These are phyloP conservation scores for Trichogramma pretiosum DNA, from an alignment of 1,140 invertebrate species.

Conservation along the genomic window DNA sequence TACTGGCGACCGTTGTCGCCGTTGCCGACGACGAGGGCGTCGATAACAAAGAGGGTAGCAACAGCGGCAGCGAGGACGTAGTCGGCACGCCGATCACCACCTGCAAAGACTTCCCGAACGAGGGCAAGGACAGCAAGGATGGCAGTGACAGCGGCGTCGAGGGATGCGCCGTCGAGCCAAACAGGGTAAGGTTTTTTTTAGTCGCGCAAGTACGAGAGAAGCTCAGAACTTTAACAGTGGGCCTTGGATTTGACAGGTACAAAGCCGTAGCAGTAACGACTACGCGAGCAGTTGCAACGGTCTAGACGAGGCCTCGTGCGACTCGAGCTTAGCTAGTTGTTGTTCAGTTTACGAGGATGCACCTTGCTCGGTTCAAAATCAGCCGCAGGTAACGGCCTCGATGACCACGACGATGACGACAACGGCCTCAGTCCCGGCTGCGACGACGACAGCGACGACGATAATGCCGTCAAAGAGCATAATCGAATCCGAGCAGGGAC, in stretches of 20 bases:
- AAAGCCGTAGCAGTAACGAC: conserved; percentile 50
- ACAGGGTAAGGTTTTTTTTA: conserved; percentile 35
- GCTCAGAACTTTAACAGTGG: no score
- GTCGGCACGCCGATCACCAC: not conserved
- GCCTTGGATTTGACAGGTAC: conserved; percentile 9
- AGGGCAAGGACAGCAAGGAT: conserved; percentile 46
- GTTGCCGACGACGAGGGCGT: not conserved
- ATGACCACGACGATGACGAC: no score
- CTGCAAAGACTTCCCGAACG: conserved; percentile 30
- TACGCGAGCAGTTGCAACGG: conserved; percentile 57
- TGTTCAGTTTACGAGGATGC: conserved; percentile 61
- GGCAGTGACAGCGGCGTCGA: conserved; percentile 74
- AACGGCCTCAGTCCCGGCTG: no score
- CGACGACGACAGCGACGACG: no score
- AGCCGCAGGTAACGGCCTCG: no score
- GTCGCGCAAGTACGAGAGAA: no score
- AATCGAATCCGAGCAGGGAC: not conserved
- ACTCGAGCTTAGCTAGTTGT: conserved; percentile 66
- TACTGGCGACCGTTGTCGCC: not conserved
- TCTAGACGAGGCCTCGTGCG: conserved; percentile 52
- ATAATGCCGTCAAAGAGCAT: conserved; percentile 43
- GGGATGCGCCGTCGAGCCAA: conserved; percentile 47
- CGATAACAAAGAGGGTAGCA: conserved; percentile 7
- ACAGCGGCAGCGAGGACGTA: conserved; percentile 1
- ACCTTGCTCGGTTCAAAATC: no score